These are phyloP conservation scores for Vesta saturnalis DNA, from an alignment of 2,888 invertebrate genomes.

Conservation along the genomic window DNA sequence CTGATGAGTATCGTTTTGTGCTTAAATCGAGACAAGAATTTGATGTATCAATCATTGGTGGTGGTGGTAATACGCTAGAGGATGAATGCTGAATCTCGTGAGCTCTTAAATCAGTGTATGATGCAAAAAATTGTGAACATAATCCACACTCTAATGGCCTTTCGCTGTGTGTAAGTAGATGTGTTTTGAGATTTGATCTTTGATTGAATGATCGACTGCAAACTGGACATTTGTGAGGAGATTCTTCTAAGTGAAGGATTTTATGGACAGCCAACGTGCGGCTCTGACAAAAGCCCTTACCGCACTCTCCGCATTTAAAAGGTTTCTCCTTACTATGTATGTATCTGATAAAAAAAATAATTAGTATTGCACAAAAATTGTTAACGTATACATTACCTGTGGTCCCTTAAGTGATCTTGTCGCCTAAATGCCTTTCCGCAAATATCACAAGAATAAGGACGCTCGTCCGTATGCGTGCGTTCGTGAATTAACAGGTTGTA, in stretches of 20 bases:
- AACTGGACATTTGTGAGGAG: slow-evolving; percentile 91
- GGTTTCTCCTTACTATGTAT: slow-evolving; percentile 99
- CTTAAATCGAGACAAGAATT: slow-evolving; percentile 54
- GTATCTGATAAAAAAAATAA: slow-evolving; percentile 79
- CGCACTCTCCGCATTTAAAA: slow-evolving; percentile 96
- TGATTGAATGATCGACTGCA: slow-evolving; percentile 92
- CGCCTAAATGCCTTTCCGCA: slow-evolving; percentile 96
- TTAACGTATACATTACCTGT: no score
- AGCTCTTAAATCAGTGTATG: slow-evolving; percentile 54
- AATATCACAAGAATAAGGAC: slow-evolving; percentile 95
- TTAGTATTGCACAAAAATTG: no score
- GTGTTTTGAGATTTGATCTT: slow-evolving; percentile 90
- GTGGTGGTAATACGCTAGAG: slow-evolving; percentile 22
- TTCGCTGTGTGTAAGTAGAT: slow-evolving; percentile 88
- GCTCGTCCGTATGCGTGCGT: slow-evolving; percentile 95
- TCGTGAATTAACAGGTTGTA: slow-evolving; percentile 98
- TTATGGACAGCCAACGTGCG: slow-evolving; percentile 96
- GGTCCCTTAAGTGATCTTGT: slow-evolving; percentile 92
- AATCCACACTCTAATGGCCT: slow-evolving; percentile 58
- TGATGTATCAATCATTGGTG: slow-evolving; percentile 39
- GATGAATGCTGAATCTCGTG: slow-evolving; percentile 53
- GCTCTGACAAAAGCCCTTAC: slow-evolving; percentile 98
- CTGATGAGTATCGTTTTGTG: slow-evolving; percentile 39
- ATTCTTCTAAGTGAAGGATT: slow-evolving; percentile 92
- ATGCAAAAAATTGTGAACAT: slow-evolving; percentile 56